Conservation (phyloP, 92 coral and sea anemone genomes). For the Zoanthus gigantus region DNA sequence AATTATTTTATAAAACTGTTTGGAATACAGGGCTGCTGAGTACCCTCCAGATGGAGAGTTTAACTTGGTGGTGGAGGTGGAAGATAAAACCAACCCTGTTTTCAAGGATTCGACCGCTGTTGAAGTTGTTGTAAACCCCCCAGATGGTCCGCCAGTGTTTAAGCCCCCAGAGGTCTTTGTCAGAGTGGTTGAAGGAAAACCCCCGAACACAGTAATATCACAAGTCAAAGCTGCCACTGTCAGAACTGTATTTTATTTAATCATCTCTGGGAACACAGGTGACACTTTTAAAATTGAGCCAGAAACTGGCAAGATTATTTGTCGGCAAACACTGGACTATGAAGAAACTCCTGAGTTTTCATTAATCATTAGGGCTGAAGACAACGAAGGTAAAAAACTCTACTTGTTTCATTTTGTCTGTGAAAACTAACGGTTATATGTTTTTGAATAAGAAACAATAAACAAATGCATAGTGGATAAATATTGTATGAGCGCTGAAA, state of each 20-base stretch:
- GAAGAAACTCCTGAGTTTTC: conserved; percentile 60
- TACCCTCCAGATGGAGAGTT: conserved; percentile 47
- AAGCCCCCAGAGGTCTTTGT: conserved; percentile 63
- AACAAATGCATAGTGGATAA: too few species aligned
- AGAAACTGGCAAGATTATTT: conserved; percentile 72
- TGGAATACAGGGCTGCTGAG: conserved; percentile 30
- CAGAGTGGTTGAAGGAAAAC: conserved; percentile 70
- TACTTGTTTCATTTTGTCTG: too few species aligned
- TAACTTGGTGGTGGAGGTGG: conserved; percentile 63
- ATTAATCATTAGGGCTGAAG: conserved; percentile 62
- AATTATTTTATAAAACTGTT: not conserved
- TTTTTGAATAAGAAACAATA: too few species aligned
- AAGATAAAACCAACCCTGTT: conserved; percentile 50
- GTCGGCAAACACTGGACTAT: conserved; percentile 67
- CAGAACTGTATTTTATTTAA: conserved; percentile 53
- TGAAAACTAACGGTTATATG: too few species aligned
- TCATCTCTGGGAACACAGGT: conserved; percentile 76
- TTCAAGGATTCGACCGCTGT: conserved; percentile 64
- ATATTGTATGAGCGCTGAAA: too few species aligned
- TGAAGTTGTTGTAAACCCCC: conserved; percentile 50
- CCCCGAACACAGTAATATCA: conserved; percentile 64
- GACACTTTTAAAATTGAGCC: conserved; percentile 70
- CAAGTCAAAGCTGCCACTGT: conserved; percentile 71
- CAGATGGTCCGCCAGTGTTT: conserved; percentile 73
- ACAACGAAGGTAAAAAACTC: conserved; percentile 54